Conservation (phyloP, 2,113 vertebrate species). For the Columba livia region DNA sequence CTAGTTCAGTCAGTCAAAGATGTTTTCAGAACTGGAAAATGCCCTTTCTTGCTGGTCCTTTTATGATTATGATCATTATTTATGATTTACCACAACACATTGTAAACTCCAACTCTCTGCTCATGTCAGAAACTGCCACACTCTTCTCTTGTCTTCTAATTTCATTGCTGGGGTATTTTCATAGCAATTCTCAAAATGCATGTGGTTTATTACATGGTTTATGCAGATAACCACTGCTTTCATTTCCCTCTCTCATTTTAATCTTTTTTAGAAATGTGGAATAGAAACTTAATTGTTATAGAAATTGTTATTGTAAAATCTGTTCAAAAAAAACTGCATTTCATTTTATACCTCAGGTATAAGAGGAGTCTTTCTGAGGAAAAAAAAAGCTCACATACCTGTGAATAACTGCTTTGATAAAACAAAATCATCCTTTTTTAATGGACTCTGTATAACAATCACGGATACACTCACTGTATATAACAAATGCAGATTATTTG, state of each 20-base stretch:
- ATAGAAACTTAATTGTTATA: background rate
- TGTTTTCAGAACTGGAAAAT: background rate
- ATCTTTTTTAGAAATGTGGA: background rate
- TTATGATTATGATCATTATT: background rate
- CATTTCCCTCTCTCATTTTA: accelerated
- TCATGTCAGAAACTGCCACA: background rate
- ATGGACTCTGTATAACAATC: background rate
- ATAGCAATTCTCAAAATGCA: background rate
- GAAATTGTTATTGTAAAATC: background rate
- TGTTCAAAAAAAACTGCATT: background rate
- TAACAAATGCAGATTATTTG: background rate
- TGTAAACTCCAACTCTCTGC: background rate
- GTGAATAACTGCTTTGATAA: background rate
- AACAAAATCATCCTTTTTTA: background rate
- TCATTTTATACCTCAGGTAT: background rate
- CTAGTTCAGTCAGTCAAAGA: background rate
- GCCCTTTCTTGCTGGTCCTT: background rate
- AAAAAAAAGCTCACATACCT: no score
- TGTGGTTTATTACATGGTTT: background rate
- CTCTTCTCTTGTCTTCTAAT: background rate
- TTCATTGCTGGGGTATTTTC: background rate
- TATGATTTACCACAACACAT: background rate
- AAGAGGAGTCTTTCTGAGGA: background rate
- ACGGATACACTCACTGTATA: background rate
- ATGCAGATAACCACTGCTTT: background rate